Base-by-base conservation (phyloP, 2,888 invertebrate species). In the Polydrusus tereticollis region DNA sequence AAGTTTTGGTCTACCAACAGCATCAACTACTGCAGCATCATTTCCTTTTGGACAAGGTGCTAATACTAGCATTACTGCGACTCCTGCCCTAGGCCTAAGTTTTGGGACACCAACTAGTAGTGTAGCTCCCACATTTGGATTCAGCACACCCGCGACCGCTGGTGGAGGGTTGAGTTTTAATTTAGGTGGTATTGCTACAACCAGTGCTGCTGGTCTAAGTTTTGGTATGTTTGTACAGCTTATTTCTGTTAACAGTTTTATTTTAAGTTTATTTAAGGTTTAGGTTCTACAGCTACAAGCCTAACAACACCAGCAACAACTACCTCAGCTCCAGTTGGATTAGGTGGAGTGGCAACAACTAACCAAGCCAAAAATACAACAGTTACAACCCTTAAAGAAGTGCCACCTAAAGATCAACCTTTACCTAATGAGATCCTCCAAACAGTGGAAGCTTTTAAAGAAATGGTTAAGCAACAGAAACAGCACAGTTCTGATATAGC, bases 401-500 rank as follows among this genome's bases (percentile, higher is more conserved):
- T 89, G 71, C 86, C 89, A 26, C 87, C 89, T 0, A 91, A 90
- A 83, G 91, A 91, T 80, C 89, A 88, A 77, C 83, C 89, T 52
- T 85, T 96, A 69, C 95, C 95, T 0, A 92, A 92, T 79, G 93
- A 94, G 85, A 90, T 96, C 60, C 87, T 89, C 21, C 90, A 92
- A 76, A 91, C 92, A 0, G 93, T 96, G 23, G 94, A 95, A 69
- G 87, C 89, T 1, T 93, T 96, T 81, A 95, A 95, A 87, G 90
- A 90, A 69, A 92, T 93, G 83, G 93, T 96, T 0, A 96, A 96
- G 86, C 92, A 93, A 69, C 95, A 96, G 83, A 96, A 96, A 84
- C 87, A 89, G 0, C 87, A 8, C 33, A 79, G 80, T 76, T 79
- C 80, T 0, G 80, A 80, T 52, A 79, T 80, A 41, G 72, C 79